A percentile compares a stretch with the other conserved stretches of the same genome.
Evolutionary conservation across 2,113 vertebrate genomes (phyloP).

Genomic region (Agapornis roseicollis): DNA sequence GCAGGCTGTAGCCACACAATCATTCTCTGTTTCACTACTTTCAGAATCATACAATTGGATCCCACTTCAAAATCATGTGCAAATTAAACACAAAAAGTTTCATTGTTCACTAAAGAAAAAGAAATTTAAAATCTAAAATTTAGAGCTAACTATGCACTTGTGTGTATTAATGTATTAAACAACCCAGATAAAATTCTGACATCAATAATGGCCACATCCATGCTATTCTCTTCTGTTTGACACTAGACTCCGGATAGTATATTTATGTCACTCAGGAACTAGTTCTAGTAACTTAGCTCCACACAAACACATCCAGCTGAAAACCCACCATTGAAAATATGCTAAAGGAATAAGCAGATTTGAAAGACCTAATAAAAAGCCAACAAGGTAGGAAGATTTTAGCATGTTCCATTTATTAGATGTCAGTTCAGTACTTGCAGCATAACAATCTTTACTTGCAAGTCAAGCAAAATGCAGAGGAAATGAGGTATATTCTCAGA

Average conservation of each 20-base stretch:
- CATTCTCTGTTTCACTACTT: not conserved
- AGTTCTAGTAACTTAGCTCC: not conserved
- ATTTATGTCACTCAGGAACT: not conserved
- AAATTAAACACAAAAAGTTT: not conserved
- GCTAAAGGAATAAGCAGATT: not conserved
- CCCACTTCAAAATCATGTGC: not conserved
- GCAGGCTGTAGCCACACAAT: not conserved
- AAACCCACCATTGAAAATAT: not conserved
- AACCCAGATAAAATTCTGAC: not conserved
- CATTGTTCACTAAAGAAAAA: not conserved
- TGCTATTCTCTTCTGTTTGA: not conserved
- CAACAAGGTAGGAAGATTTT: not conserved
- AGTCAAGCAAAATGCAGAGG: not conserved
- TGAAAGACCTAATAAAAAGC: not conserved
- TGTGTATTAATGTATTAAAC: not conserved
- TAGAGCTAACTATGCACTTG: not conserved
- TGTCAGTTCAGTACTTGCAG: not conserved
- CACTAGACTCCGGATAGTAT: not conserved
- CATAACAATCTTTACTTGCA: not conserved
- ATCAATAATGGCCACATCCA: not conserved
- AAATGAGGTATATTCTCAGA: not conserved
- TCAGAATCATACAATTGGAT: not conserved
- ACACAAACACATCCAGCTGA: not conserved
- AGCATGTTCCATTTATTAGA: not conserved
- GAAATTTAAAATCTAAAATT: not conserved